Conservation (phyloP, 1,140 invertebrate genomes). For the Acromyrmex heyeri region DNA sequence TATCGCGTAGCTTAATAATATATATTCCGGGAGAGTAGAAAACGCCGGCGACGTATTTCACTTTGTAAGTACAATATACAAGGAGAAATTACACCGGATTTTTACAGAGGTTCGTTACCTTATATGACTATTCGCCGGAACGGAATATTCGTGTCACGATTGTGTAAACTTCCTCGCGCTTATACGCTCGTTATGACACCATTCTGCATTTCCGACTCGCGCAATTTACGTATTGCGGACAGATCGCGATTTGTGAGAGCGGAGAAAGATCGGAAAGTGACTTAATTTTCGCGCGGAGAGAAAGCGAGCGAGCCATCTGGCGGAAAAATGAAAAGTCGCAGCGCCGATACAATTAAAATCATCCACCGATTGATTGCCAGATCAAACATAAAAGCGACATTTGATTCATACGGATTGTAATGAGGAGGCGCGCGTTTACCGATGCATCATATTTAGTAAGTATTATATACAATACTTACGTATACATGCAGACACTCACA, state of each 20-base stretch:
- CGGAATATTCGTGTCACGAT: conserved; percentile 41
- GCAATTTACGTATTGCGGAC: not conserved
- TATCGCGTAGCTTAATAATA: conserved; percentile 22
- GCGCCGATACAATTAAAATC: conserved; percentile 15
- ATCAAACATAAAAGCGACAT: not conserved
- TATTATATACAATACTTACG: not conserved
- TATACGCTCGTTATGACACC: conserved; percentile 35
- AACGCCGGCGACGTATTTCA: conserved; percentile 35
- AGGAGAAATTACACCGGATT: conserved; percentile 35
- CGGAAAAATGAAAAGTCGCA: conserved; percentile 47
- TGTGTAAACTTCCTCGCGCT: conserved; percentile 31
- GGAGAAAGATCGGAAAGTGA: not conserved
- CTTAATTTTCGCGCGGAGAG: conserved; percentile 10
- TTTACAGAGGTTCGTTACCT: conserved; percentile 49
- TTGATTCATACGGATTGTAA: conserved; percentile 1
- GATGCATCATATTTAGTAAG: not conserved
- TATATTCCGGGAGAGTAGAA: conserved; percentile 12
- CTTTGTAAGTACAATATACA: not conserved
- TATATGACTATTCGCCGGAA: conserved; percentile 11
- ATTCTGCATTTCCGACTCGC: conserved; percentile 18
- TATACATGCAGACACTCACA: conserved; percentile 9
- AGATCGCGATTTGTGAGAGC: not conserved
- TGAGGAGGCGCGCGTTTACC: conserved; percentile 21
- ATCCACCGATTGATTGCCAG: not conserved
- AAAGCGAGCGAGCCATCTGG: conserved; percentile 9